phyloP scores from a whole-genome alignment of 2,888 invertebrate species.

The Thymelicus lineola region DNA sequence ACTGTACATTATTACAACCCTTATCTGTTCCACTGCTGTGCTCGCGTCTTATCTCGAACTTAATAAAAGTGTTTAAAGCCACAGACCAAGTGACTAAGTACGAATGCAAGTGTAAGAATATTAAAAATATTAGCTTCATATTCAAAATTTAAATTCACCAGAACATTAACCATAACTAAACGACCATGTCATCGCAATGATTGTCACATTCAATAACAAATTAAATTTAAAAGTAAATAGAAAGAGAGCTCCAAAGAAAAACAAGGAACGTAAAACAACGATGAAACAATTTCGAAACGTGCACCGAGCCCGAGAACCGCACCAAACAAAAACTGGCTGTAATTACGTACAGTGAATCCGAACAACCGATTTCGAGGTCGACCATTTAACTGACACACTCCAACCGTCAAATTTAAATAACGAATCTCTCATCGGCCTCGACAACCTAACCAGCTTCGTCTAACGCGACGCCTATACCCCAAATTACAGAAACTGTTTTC shows the following conservation, averaged over 20 bases:
- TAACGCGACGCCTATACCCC: conserved; percentile 39
- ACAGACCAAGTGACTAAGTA: too few species aligned
- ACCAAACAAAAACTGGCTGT: conserved; percentile 53
- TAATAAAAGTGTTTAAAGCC: too few species aligned
- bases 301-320: conserved; percentile 29
- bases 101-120: too few species aligned
- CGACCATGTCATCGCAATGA: background rate
- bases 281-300: conserved; percentile 44
- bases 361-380: conserved; percentile 76
- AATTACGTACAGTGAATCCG: conserved; percentile 77
- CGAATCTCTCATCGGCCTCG: conserved; percentile 67
- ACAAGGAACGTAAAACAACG: conserved; percentile 24
- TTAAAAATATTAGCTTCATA: too few species aligned
- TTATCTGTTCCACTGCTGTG: too few species aligned
- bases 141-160: too few species aligned
- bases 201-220: conserved; percentile 10
- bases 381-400: conserved; percentile 80
- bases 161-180: too few species aligned
- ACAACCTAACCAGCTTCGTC: conserved; percentile 46
- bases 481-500: conserved; percentile 46
- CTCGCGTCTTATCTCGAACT: too few species aligned
- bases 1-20: too few species aligned
- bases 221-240: conserved; percentile 13
- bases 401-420: conserved; percentile 77
- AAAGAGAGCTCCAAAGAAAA: conserved; percentile 13